These are phyloP conservation scores for Mobula birostris DNA, from an alignment of 2,113 vertebrate species.

Conservation along the genomic window DNA sequence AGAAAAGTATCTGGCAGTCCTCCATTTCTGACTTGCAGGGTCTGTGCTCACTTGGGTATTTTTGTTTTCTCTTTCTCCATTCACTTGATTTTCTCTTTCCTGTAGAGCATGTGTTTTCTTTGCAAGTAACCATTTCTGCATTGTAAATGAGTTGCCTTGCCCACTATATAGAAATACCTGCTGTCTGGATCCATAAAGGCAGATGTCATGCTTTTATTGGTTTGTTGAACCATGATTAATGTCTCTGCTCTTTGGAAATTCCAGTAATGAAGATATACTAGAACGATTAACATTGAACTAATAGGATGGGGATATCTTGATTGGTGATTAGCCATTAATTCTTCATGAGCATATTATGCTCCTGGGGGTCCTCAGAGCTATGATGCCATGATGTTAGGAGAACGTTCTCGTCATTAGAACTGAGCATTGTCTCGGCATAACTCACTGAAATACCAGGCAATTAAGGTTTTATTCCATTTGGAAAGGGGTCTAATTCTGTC, in stretches of 20 bases:
- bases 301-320: neutral
- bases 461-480: neutral
- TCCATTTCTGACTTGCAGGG: neutral
- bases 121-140: neutral
- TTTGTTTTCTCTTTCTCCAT: neutral
- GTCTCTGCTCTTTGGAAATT: neutral
- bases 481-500: neutral
- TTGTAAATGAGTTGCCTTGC: neutral
- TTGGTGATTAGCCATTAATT: constrained; percentile 17
- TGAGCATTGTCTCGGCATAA: neutral
- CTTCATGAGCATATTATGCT: neutral
- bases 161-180: neutral
- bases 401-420: neutral
- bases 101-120: neutral
- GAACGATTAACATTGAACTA: neutral
- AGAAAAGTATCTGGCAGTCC: neutral
- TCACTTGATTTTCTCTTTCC: neutral
- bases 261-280: neutral
- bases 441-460: neutral
- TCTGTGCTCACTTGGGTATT: neutral
- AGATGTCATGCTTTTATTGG: neutral
- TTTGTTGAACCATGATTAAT: constrained; percentile 9
- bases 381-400: neutral
- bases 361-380: neutral
- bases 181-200: neutral